A percentile compares a stretch with the other conserved stretches of the same genome.
Conservation (phyloP, 2,888 invertebrate species). For the Horisme vitalbata region DNA sequence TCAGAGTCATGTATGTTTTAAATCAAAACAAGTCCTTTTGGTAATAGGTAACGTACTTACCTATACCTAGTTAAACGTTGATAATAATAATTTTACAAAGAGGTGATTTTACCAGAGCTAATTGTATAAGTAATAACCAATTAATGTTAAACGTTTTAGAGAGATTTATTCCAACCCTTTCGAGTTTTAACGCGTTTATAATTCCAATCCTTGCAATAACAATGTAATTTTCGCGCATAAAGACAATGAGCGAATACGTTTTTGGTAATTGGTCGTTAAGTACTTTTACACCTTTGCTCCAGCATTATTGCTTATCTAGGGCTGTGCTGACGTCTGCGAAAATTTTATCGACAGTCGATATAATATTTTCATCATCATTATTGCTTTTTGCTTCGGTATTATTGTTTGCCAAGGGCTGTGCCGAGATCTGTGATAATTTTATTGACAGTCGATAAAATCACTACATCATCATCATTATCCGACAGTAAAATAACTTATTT, state of each 20-base stretch:
- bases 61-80: no score
- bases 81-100: no score
- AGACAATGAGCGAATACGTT: conserved; percentile 30
- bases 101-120: no score
- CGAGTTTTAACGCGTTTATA: conserved; percentile 4
- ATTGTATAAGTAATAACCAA: no score
- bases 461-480: neutral
- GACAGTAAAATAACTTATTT: no score
- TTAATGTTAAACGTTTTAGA: no score
- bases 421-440: conserved; percentile 7
- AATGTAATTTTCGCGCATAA: conserved; percentile 18
- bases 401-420: conserved; percentile 35
- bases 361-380: neutral
- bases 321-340: conserved; percentile 30
- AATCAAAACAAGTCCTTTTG: no score
- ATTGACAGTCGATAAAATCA: conserved; percentile 17
- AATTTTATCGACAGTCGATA: conserved; percentile 20
- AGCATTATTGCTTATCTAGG: conserved; percentile 34
- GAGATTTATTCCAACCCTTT: no score
- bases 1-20: no score
- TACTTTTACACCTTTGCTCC: conserved; percentile 42
- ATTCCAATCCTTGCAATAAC: conserved; percentile 16
- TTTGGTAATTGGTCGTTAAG: conserved; percentile 46
- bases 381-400: conserved; percentile 32
- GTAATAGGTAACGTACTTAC: no score